Evolutionary conservation across 2,113 vertebrate genomes (phyloP).

Genomic region (Carollia perspicillata): DNA sequence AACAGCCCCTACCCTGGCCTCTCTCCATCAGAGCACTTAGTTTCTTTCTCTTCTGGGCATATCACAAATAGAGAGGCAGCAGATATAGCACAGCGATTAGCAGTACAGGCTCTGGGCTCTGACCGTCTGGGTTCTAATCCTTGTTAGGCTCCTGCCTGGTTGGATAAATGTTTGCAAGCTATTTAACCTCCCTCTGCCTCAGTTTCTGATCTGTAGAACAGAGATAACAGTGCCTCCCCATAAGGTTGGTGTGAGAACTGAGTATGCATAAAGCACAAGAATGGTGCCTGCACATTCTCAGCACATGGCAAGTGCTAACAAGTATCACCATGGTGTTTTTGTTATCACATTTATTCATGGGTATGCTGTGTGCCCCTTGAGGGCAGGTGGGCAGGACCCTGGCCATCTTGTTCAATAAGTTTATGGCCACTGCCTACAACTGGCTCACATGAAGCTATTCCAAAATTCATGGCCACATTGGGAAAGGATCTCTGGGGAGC

Average conservation of each 20-base stretch:
- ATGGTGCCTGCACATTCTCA: background rate
- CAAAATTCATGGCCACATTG: background rate
- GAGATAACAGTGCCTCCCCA: background rate
- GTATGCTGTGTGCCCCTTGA: background rate
- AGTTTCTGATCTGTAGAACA: background rate
- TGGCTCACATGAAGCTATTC: background rate
- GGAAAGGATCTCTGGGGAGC: background rate
- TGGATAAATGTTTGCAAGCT: background rate
- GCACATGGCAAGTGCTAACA: background rate
- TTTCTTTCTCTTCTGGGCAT: background rate
- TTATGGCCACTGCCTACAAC: background rate
- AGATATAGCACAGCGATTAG: background rate
- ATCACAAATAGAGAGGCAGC: background rate
- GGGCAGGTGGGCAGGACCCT: background rate
- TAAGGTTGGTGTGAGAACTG: background rate
- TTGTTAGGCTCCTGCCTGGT: background rate
- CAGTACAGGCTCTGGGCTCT: background rate
- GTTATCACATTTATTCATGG: background rate
- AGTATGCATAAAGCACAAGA: background rate
- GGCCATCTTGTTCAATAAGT: background rate
- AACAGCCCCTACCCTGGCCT: background rate
- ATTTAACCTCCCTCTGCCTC: background rate
- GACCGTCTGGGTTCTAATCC: background rate
- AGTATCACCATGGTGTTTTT: background rate
- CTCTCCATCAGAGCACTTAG: background rate